phyloP scores from a whole-genome alignment of 2,888 invertebrate genomes.

The Apodemia duryi region DNA sequence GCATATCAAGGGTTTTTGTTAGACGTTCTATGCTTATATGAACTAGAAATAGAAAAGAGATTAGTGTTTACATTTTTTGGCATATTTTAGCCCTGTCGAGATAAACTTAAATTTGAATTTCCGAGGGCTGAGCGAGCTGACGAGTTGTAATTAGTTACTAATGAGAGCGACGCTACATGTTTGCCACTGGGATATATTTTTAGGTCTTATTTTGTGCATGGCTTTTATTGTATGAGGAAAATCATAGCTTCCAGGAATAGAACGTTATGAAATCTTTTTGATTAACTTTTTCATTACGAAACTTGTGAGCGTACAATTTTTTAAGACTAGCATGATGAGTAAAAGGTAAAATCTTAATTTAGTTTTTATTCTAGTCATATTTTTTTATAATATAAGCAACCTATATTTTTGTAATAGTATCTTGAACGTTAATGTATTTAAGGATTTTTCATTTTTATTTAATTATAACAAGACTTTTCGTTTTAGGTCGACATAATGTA shows the following conservation, averaged over 20 bases:
- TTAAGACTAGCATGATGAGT: background rate
- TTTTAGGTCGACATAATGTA: no score
- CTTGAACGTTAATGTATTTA: no score
- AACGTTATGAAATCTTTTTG: slow-evolving; percentile 27
- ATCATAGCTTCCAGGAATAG: slow-evolving; percentile 25
- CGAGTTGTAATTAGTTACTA: slow-evolving; percentile 68
- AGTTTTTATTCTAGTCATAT: no score
- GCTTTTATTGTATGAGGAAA: slow-evolving; percentile 52
- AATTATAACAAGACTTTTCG: no score
- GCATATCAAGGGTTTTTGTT: slow-evolving; percentile 24
- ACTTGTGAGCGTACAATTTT: slow-evolving; percentile 13
- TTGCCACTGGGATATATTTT: slow-evolving; percentile 47
- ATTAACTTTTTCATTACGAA: slow-evolving; percentile 29
- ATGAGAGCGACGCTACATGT: slow-evolving; percentile 62
- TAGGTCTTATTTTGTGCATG: slow-evolving; percentile 46
- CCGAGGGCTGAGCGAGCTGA: slow-evolving; percentile 49
- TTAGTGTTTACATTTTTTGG: slow-evolving; percentile 33
- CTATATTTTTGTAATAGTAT: no score
- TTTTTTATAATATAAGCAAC: no score
- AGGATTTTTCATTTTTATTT: no score
- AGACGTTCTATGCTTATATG: slow-evolving; percentile 30
- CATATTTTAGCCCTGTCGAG: slow-evolving; percentile 28
- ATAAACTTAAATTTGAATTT: slow-evolving; percentile 71
- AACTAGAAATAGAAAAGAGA: slow-evolving; percentile 32
- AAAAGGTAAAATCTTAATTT: no score